Conservation (phyloP, 2,113 vertebrate species). For the Hemichromis elongatus region DNA sequence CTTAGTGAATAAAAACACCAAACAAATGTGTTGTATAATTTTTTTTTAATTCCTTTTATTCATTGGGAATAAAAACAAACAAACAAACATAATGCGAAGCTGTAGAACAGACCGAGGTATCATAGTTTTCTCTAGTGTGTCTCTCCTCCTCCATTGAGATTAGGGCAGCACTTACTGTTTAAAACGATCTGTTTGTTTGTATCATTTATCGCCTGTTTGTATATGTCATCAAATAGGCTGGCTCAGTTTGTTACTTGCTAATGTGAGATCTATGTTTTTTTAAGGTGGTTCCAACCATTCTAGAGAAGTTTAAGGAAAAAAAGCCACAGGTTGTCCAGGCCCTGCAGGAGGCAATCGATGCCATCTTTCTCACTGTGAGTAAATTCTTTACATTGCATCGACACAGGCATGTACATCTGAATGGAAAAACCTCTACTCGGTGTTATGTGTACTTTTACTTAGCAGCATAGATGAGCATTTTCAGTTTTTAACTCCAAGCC, state of each 20-base stretch:
- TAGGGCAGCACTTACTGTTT: neutral
- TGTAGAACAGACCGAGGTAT: neutral
- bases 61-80: neutral
- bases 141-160: no score
- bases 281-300: constrained; percentile 94
- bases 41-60: fast-evolving
- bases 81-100: neutral
- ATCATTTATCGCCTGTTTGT: neutral
- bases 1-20: neutral
- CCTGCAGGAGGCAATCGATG: constrained; percentile 94
- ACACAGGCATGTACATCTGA: neutral
- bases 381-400: neutral
- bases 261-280: neutral
- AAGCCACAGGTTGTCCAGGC: constrained; percentile 95
- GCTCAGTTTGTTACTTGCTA: neutral
- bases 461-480: neutral
- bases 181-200: neutral
- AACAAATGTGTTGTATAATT: neutral
- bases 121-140: neutral
- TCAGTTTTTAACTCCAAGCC: neutral
- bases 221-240: neutral
- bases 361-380: constrained; percentile 94
- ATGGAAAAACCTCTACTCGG: neutral
- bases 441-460: neutral
- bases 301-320: constrained; percentile 99